Percentiles rank a stretch among this genome's conserved stretches.
Evolutionary conservation across 2,888 invertebrate species (phyloP).

Genomic region (Cephus pygmeus): DNA sequence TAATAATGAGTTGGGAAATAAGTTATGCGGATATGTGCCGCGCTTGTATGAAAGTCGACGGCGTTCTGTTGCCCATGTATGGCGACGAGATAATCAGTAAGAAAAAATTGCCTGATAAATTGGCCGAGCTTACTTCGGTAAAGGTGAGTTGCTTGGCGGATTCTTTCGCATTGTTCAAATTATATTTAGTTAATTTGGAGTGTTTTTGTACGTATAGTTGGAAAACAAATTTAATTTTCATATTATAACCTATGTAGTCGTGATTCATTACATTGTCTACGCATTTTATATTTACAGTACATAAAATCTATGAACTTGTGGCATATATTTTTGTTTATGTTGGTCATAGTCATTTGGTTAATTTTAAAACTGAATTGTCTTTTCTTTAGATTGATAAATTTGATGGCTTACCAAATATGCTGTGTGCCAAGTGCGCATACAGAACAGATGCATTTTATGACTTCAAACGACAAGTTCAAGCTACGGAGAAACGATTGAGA

Average conservation of each 20-base stretch:
- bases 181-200: neutral
- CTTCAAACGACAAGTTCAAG: slow-evolving; percentile 56
- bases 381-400: slow-evolving; percentile 47
- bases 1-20: slow-evolving; percentile 46
- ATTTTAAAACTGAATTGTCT: neutral
- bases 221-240: neutral
- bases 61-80: slow-evolving; percentile 55
- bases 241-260: neutral
- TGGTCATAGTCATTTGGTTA: neutral
- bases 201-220: neutral
- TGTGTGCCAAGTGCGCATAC: slow-evolving; percentile 59
- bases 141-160: slow-evolving; percentile 33
- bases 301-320: neutral
- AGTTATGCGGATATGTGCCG: slow-evolving; percentile 56
- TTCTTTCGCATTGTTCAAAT: neutral
- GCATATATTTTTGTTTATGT: neutral
- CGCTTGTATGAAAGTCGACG: slow-evolving; percentile 59
- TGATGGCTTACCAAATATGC: slow-evolving; percentile 57
- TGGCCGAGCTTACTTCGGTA: slow-evolving; percentile 54
- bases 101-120: slow-evolving; percentile 54
- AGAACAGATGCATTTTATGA: slow-evolving; percentile 55
- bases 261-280: neutral
- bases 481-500: slow-evolving; percentile 52
- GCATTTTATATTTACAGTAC: neutral
- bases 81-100: slow-evolving; percentile 41